Percentiles rank a stretch among this genome's conserved stretches.
phyloP scores from a whole-genome alignment of 2,113 vertebrate species.

The Kryptolebias marmoratus region DNA sequence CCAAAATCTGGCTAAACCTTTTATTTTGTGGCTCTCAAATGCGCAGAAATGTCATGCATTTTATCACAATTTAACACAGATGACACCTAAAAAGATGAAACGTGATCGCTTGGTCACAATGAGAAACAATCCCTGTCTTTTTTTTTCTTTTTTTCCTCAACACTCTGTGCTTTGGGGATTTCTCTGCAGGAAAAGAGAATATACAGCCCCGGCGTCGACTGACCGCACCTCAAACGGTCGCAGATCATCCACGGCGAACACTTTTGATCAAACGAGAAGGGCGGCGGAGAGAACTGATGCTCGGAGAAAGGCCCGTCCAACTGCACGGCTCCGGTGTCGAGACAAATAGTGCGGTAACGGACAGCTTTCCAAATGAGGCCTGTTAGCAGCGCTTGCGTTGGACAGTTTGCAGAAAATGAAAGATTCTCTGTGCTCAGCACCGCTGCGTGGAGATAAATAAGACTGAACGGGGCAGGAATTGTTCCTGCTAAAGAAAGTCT shows the following conservation, averaged over 20 bases:
- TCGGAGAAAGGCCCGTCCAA: slow-evolving; percentile 44
- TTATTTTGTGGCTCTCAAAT: slow-evolving; percentile 16
- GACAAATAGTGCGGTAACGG: slow-evolving; percentile 56
- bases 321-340: slow-evolving; percentile 24
- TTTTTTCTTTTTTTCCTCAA: background rate
- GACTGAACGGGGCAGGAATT: slow-evolving; percentile 3
- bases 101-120: slow-evolving; percentile 5
- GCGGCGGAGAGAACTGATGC: slow-evolving; percentile 47
- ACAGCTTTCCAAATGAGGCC: slow-evolving; percentile 64
- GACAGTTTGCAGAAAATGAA: slow-evolving; percentile 21
- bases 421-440: slow-evolving; percentile 49
- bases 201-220: slow-evolving; percentile 51
- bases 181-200: slow-evolving; percentile 48
- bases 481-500: background rate
- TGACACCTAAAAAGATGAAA: slow-evolving; percentile 31
- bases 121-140: slow-evolving; percentile 46
- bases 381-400: slow-evolving; percentile 25
- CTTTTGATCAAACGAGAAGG: slow-evolving; percentile 64
- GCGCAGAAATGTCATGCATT: slow-evolving; percentile 16
- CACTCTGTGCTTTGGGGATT: slow-evolving; percentile 49
- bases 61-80: slow-evolving; percentile 40
- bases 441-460: slow-evolving; percentile 35
- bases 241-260: slow-evolving; percentile 59
- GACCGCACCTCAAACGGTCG: slow-evolving; percentile 68
- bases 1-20: slow-evolving; percentile 16